Evolutionary conservation across 2,888 invertebrate species (phyloP).

Genomic region (Brachynemurus nebulosus): DNA sequence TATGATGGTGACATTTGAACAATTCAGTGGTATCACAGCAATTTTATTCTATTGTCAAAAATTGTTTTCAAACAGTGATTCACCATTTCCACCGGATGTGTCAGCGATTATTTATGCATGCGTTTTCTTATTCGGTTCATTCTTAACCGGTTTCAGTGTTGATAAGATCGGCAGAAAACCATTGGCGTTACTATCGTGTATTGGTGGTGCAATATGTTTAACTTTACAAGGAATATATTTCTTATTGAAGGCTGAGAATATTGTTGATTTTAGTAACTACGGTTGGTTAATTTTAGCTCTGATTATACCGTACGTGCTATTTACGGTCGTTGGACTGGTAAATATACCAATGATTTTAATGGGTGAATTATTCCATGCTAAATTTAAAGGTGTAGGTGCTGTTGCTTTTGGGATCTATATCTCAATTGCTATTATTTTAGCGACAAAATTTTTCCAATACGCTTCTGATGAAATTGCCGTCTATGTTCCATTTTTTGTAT

Average conservation of each 20-base stretch:
- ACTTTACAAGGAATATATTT: not conserved
- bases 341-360: constrained; percentile 1
- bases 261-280: not conserved
- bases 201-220: not conserved
- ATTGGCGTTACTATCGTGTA: not conserved
- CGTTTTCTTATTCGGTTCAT: not conserved
- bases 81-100: not conserved
- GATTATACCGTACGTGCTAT: not conserved
- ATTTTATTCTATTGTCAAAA: not conserved
- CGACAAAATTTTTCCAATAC: not conserved
- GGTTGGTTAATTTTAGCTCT: not conserved
- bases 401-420: not conserved
- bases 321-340: not conserved
- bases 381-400: not conserved
- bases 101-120: not conserved
- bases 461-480: not conserved
- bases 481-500: not conserved
- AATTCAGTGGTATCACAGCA: not conserved
- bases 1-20: not conserved
- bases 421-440: not conserved
- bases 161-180: not conserved
- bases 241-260: not conserved
- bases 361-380: not conserved
- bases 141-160: not conserved
- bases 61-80: not conserved